phyloP scores from a whole-genome alignment of 2,888 invertebrate genomes.

The Arctia plantaginis region DNA sequence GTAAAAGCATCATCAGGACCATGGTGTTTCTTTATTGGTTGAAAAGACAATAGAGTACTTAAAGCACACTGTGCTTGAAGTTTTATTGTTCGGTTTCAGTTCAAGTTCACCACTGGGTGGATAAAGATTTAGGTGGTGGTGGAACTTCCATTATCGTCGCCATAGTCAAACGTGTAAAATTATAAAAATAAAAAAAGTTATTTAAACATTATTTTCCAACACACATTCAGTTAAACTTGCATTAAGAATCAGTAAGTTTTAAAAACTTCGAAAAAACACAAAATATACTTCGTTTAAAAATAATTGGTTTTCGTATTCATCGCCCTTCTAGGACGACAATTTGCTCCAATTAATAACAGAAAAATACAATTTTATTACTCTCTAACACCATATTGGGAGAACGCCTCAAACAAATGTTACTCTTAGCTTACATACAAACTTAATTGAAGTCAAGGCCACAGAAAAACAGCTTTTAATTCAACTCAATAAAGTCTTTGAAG shows the following conservation, averaged over 20 bases:
- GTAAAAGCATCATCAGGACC: too few relatives aligned
- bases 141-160: background rate
- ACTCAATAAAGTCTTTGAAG: slow-evolving; percentile 16
- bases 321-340: slow-evolving; percentile 62
- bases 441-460: slow-evolving; percentile 12
- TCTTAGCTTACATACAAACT: slow-evolving; percentile 51
- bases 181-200: background rate
- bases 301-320: slow-evolving; percentile 57
- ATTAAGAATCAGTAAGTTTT: background rate
- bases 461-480: slow-evolving; percentile 48
- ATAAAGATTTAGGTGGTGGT: background rate
- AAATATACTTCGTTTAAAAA: slow-evolving; percentile 55
- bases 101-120: background rate
- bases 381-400: slow-evolving; percentile 78
- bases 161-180: background rate
- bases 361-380: slow-evolving; percentile 78
- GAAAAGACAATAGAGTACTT: too few relatives aligned
- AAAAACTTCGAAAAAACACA: slow-evolving; percentile 38
- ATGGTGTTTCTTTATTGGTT: too few relatives aligned
- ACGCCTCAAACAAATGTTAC: slow-evolving; percentile 85
- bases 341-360: slow-evolving; percentile 81
- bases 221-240: background rate
- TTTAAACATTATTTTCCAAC: background rate
- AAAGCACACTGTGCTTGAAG: background rate
- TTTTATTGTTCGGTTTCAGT: background rate